These are phyloP conservation scores for Apeltes quadracus DNA, from an alignment of 2,113 vertebrate species.

Conservation along the genomic window DNA sequence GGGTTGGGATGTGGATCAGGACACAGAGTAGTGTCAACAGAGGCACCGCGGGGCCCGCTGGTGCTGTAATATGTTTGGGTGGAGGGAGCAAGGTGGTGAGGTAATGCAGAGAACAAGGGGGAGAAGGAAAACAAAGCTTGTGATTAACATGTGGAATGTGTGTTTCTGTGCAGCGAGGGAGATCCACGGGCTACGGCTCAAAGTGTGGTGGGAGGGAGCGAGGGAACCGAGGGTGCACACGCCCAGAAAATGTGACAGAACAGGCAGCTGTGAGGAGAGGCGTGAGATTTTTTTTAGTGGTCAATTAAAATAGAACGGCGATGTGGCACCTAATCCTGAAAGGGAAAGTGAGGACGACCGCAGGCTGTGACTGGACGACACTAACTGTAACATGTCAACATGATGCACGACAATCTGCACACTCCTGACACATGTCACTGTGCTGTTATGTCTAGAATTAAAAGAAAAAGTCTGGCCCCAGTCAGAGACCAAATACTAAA, in stretches of 20 bases:
- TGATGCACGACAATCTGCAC: conserved; percentile 7
- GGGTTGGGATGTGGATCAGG: conserved; percentile 53
- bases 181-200: conserved; percentile 35
- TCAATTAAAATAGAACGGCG: conserved; percentile 37
- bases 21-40: conserved; percentile 5
- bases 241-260: conserved; percentile 51
- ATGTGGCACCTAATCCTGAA: conserved; percentile 13
- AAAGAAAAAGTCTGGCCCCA: neutral
- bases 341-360: conserved; percentile 24
- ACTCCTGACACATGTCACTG: neutral
- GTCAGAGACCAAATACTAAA: too few species aligned
- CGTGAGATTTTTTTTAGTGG: conserved; percentile 26
- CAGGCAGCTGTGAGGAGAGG: conserved; percentile 26
- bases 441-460: conserved; percentile 1
- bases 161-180: conserved; percentile 53
- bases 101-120: conserved; percentile 62
- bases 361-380: neutral
- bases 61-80: conserved; percentile 56
- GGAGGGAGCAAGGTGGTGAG: conserved; percentile 67
- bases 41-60: neutral
- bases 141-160: conserved; percentile 64
- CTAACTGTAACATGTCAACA: conserved; percentile 2
- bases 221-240: conserved; percentile 30
- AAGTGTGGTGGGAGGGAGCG: conserved; percentile 19
- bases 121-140: conserved; percentile 47